Evolutionary conservation across 1,140 invertebrate genomes (phyloP).

Genomic region (Thaumetopoea pityocampa): DNA sequence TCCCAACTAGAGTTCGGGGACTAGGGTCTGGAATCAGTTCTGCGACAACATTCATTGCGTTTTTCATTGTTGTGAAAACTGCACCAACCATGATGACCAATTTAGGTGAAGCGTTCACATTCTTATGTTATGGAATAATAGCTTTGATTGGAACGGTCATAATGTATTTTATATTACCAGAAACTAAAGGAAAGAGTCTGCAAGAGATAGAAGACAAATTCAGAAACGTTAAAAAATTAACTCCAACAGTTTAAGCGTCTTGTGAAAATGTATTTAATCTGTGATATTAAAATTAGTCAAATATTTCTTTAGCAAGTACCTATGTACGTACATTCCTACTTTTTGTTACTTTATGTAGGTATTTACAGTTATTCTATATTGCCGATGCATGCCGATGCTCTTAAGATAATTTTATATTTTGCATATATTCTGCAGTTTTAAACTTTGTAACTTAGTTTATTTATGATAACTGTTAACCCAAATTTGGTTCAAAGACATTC

Average conservation of each 20-base stretch:
- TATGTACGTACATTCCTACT: too few species aligned
- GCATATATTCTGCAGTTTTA: too few species aligned
- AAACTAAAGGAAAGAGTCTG: slow-evolving; percentile 87
- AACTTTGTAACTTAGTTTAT: too few species aligned
- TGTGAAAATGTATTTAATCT: neutral
- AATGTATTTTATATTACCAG: slow-evolving; percentile 82
- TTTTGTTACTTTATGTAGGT: too few species aligned
- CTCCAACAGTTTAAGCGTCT: slow-evolving; percentile 19
- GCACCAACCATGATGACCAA: slow-evolving; percentile 78
- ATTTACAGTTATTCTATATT: too few species aligned
- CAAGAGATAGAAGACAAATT: slow-evolving; percentile 84
- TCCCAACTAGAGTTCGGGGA: slow-evolving; percentile 76
- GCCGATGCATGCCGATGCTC: too few species aligned
- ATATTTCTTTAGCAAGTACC: too few species aligned
- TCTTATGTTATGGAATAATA: slow-evolving; percentile 81
- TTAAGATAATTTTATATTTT: too few species aligned
- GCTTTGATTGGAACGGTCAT: slow-evolving; percentile 80
- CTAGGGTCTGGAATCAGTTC: slow-evolving; percentile 80
- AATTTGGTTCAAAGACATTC: too few species aligned
- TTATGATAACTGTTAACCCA: too few species aligned
- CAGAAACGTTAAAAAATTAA: slow-evolving; percentile 37
- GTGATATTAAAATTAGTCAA: too few species aligned
- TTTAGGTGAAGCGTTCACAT: slow-evolving; percentile 79
- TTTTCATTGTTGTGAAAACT: slow-evolving; percentile 84
- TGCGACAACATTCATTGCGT: slow-evolving; percentile 79